Evolutionary conservation across 2,888 invertebrate species (phyloP), one percentile per base, ranked within the genome.

Genomic region (Peribatodes rhomboidaria): DNA sequence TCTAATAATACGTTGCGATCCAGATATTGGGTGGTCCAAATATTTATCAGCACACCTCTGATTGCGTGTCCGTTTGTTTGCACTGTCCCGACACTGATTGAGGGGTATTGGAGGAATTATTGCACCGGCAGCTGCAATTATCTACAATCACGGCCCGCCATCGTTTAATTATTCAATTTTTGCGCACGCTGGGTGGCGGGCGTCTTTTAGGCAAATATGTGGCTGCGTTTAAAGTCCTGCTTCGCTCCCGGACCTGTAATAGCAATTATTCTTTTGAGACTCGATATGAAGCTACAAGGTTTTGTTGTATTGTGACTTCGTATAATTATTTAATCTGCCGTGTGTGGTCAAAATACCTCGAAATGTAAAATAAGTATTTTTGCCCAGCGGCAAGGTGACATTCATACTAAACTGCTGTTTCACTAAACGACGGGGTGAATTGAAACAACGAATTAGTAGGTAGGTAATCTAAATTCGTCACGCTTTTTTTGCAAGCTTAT

Each of bases 51-150:
- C 77, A 79, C 75, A 74, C 65, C 74, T 83, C 80, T 83, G 82
- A 86, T 85, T 83, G 77, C 73, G 69, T 63, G 67, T 60, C 72
- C 73, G 81, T 86, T 84, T 90, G 88, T 91, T 91, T 90, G 89
- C 85, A 84, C 86, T 86, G 86, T 81, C 80, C 69, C 72, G 84
- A 80, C 86, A 77, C 81, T 88, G 88, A 92, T 91, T 73, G 78
- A 67, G 62, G 86, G 86, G 76, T 85, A 83, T 84, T 81, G 82
- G 70, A 80, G 78, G 78, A 85, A 80, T 90, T 90, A 90, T 88
- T 84, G 85, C 87, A 78, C 76, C 79, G 69, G 75, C 77, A 75
- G 76, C 81, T 72, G 84, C 80, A 90, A 90, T 90, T 89, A 88
- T 74, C 83, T 68, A 78, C 79, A 86, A 85, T 84, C 81, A 80